Evolutionary conservation across 2,113 vertebrate genomes (phyloP), one percentile per base, ranked within the genome.

Genomic region (Spea multiplicata): DNA sequence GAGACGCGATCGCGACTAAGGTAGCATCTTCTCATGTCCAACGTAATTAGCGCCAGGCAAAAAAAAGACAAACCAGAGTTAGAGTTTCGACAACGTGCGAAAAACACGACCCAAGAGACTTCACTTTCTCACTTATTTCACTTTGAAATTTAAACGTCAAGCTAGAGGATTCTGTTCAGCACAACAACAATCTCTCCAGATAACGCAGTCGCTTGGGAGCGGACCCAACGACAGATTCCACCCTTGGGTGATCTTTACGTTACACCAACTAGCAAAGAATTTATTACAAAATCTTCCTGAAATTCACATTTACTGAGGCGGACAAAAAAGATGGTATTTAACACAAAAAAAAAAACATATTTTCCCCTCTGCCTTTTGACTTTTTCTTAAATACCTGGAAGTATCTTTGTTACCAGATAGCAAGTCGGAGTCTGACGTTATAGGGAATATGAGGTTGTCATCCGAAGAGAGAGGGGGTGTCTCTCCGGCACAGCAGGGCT

Each of bases 81-180:
- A 30, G 30, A 30, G 30, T 30, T 30, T 30, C 30, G 30, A 30
- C 30, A 30, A 30, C 30, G 30, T 30, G 30, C 30, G 30, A 30
- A 30, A 30, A 30, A 30, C 30, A 30, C 30, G 30, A 30, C 30
- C 30, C 30, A 30, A 30, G 30, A 30, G 30, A 30, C 30, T 30
- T 1, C 30, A 30, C 1, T 30, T 30, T 30, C 30, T 8, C 55
- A 13, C 9, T 59, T 59, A 59, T 9, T 13, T 8, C 6, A 2
- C 5, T 13, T 4, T 13, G 55, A 59, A 4, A 59, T 13, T 59
- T 13, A 59, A 30, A 44, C 16, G 16, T 4, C 46, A 76, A 74
- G 50, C 48, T 47, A 71, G 76, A 9, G 0, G 76, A 65, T 71
- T 78, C 66, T n/a, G 53, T 57, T 77, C 76, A 16, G 67, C 46